Evolutionary conservation across 2,113 vertebrate genomes (phyloP).

Genomic region (Numenius arquata): DNA sequence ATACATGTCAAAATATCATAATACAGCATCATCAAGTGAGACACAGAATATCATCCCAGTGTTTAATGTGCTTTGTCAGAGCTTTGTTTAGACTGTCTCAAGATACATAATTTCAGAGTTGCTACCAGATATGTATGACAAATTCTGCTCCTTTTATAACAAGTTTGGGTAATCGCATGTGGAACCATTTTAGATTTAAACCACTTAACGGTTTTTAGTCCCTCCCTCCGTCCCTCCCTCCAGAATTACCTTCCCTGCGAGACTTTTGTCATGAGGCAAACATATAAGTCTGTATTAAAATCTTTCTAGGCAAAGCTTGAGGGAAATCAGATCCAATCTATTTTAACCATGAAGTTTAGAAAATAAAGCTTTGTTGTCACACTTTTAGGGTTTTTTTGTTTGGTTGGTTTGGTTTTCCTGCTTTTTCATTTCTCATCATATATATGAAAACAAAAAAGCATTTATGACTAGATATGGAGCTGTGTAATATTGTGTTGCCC

Average conservation of each 20-base stretch:
- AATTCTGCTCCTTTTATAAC: background rate
- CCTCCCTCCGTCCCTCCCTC: background rate
- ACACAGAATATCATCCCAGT: background rate
- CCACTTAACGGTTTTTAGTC: background rate
- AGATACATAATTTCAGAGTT: background rate
- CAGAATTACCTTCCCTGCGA: background rate
- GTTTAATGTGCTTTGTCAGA: background rate
- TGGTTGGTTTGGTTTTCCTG: background rate
- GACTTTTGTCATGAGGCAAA: background rate
- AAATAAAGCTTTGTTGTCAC: background rate
- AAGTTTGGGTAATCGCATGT: background rate
- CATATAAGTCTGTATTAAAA: background rate
- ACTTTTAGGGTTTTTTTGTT: background rate
- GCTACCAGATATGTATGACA: background rate
- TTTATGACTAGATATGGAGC: fast-evolving
- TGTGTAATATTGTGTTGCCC: no score
- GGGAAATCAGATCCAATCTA: background rate
- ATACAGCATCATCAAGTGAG: background rate
- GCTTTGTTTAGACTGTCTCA: background rate
- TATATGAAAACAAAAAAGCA: background rate
- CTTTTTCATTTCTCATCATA: background rate
- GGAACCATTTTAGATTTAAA: background rate
- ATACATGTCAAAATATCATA: background rate
- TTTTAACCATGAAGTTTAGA: background rate
- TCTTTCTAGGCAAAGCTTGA: background rate